phyloP scores from a whole-genome alignment of 2,113 vertebrate genomes.

The Rana temporaria region DNA sequence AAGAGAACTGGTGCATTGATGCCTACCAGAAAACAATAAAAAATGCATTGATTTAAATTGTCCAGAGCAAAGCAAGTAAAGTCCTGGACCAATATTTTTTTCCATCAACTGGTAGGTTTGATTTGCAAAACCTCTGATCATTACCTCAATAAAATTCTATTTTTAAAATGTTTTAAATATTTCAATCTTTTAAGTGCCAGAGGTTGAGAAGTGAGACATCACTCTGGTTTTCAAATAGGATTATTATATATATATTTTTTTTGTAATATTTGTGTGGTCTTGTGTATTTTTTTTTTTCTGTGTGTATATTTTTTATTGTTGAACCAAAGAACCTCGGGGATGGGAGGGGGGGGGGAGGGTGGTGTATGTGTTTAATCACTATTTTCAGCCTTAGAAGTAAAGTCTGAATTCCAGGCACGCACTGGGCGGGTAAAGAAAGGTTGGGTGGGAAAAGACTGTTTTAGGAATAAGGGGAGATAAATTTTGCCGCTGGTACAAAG shows the following conservation, averaged over 20 bases:
- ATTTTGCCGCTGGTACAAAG: conserved; percentile 51
- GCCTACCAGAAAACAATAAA: conserved; percentile 3
- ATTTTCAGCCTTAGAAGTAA: conserved; percentile 57
- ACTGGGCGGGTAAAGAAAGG: conserved; percentile 24
- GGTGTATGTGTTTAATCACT: conserved; percentile 55
- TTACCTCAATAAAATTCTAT: conserved; percentile 52
- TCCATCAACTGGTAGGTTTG: conserved; percentile 20
- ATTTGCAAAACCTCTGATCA: conserved; percentile 15
- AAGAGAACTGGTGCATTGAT: conserved; percentile 9
- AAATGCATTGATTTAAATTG: conserved; percentile 14
- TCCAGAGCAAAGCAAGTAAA: background rate
- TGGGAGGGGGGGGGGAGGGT: conserved; percentile 13
- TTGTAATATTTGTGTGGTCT: conserved; percentile 58
- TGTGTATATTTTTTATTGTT: conserved; percentile 57
- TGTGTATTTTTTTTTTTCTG: conserved; percentile 52
- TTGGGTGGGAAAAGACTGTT: background rate
- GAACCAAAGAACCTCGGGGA: conserved; percentile 57
- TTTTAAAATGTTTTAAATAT: conserved; percentile 49
- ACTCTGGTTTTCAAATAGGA: conserved; percentile 46
- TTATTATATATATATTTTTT: conserved; percentile 19
- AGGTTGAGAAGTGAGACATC: conserved; percentile 10
- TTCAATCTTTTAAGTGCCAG: conserved; percentile 40
- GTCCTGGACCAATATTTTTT: conserved; percentile 9
- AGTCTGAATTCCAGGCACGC: conserved; percentile 53
- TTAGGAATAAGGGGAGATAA: no score